These are phyloP conservation scores for Enoplosus armatus DNA, from an alignment of 2,797 vertebrate genomes.

Conservation along the genomic window DNA sequence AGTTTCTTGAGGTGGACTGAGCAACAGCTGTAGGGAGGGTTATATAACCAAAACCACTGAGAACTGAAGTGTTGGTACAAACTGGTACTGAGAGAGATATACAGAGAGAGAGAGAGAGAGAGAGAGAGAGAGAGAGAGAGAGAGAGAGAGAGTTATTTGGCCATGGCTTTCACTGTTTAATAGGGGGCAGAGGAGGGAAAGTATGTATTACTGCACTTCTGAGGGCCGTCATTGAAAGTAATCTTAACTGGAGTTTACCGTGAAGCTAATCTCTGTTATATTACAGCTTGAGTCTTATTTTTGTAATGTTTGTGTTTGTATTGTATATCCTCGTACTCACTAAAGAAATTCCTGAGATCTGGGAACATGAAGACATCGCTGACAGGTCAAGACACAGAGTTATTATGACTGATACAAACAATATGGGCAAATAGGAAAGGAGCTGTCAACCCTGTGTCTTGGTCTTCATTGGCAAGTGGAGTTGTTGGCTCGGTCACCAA, in stretches of 20 bases:
- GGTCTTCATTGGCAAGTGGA: neutral
- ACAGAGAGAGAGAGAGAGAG: neutral
- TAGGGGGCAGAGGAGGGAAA: neutral
- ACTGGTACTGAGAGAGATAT: constrained; percentile 47
- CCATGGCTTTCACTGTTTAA: neutral
- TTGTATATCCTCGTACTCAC: too few relatives aligned
- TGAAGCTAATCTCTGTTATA: neutral
- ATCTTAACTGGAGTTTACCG: neutral
- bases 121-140: neutral
- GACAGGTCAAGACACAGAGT: neutral
- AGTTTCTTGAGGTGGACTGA: constrained; percentile 4
- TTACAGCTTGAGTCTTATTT: neutral
- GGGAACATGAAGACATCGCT: neutral
- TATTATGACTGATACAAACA: neutral
- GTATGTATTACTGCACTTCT: neutral
- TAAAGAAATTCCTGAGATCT: neutral
- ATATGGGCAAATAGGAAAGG: too few relatives aligned
- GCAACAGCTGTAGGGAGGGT: constrained; percentile 42
- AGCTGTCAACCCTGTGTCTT: too few relatives aligned
- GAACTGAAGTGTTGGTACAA: constrained; percentile 44
- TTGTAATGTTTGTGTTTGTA: neutral
- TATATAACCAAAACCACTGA: constrained; percentile 35
- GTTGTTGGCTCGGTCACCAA: neutral
- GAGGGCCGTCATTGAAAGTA: neutral
- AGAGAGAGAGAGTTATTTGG: neutral